phyloP scores from a whole-genome alignment of 2,797 vertebrate genomes.

The Falco peregrinus region DNA sequence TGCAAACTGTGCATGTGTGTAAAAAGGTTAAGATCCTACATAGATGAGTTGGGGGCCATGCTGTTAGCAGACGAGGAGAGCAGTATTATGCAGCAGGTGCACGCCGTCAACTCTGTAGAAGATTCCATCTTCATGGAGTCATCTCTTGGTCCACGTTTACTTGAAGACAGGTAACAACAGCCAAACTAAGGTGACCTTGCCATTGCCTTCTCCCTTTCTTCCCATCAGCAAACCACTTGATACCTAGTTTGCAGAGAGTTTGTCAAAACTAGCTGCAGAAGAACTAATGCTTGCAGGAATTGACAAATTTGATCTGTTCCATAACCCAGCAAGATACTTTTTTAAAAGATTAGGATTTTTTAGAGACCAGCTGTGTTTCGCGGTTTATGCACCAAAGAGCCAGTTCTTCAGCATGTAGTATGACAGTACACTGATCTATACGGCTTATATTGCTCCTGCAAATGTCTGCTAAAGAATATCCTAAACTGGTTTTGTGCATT shows the following conservation, averaged over 20 bases:
- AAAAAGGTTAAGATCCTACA: slow-evolving; percentile 82
- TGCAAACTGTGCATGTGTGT: slow-evolving; percentile 78
- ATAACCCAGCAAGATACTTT: slow-evolving; percentile 42
- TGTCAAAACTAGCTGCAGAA: slow-evolving; percentile 45
- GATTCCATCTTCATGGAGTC: slow-evolving; percentile 90
- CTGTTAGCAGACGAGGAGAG: slow-evolving; percentile 85
- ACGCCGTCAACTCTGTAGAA: slow-evolving; percentile 83
- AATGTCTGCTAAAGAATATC: not conserved
- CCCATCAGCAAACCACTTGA: slow-evolving; percentile 25
- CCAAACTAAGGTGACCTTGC: slow-evolving; percentile 33
- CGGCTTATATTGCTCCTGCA: not conserved
- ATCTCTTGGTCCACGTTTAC: slow-evolving; percentile 79
- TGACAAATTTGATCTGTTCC: slow-evolving; percentile 17
- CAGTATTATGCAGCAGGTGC: slow-evolving; percentile 87
- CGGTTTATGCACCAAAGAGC: slow-evolving; percentile 40
- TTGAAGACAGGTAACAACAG: slow-evolving; percentile 85
- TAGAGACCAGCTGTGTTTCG: not conserved
- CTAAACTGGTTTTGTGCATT: slow-evolving; percentile 13
- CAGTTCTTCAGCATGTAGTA: not conserved
- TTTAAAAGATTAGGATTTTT: slow-evolving; percentile 20
- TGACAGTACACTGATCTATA: not conserved
- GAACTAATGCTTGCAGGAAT: slow-evolving; percentile 71
- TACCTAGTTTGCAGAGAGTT: slow-evolving; percentile 7
- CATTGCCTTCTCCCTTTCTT: slow-evolving; percentile 48
- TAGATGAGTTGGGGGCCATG: slow-evolving; percentile 82